Conservation (phyloP, 2,113 vertebrate genomes). For the Gymnocephalus cernua region DNA sequence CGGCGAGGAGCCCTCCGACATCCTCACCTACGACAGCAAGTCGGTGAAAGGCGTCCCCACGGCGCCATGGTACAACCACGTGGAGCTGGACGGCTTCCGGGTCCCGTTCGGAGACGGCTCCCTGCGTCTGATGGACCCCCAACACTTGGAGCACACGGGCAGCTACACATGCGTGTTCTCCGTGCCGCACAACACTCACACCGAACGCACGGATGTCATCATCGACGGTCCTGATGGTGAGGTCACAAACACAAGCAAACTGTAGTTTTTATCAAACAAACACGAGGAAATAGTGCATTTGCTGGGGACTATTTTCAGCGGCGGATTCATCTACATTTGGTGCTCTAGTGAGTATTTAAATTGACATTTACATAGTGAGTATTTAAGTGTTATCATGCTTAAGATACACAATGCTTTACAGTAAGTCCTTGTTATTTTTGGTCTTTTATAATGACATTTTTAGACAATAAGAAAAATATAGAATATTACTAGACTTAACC, state of each 20-base stretch:
- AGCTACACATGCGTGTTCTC: slow-evolving; percentile 79
- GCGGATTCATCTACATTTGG: too few relatives aligned
- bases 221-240: slow-evolving; percentile 51
- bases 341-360: too few relatives aligned
- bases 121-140: slow-evolving; percentile 72
- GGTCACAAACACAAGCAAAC: neutral
- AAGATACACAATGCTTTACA: too few relatives aligned
- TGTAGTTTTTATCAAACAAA: too few relatives aligned
- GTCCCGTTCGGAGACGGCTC: slow-evolving; percentile 79
- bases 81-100: slow-evolving; percentile 61
- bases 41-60: slow-evolving; percentile 27
- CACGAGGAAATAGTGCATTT: too few relatives aligned
- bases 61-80: slow-evolving; percentile 62
- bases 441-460: too few relatives aligned
- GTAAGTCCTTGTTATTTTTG: too few relatives aligned
- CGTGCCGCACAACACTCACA: slow-evolving; percentile 55
- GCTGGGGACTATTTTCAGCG: too few relatives aligned
- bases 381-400: too few relatives aligned
- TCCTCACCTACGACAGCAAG: slow-evolving; percentile 77
- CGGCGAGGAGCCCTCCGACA: slow-evolving; percentile 49
- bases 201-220: slow-evolving; percentile 63
- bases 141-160: slow-evolving; percentile 65
- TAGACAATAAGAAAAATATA: too few relatives aligned
- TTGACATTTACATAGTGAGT: too few relatives aligned
- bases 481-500: too few relatives aligned